These are phyloP conservation scores for Urophycis tenuis DNA, from an alignment of 2,797 vertebrate species.

Conservation along the genomic window DNA sequence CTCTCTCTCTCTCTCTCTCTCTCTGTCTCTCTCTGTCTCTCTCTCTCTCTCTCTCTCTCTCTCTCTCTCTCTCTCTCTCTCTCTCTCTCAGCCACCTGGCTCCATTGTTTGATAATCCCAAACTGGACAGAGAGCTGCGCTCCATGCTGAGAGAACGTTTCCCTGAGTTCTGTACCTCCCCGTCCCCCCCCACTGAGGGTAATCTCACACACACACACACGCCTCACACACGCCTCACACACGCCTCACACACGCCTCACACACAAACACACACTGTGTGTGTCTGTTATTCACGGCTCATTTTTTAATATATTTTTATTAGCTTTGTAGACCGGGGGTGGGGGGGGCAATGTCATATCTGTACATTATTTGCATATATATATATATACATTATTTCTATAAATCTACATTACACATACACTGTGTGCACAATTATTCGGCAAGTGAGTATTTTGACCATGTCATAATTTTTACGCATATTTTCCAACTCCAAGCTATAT, in stretches of 20 bases:
- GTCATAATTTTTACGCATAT: too few relatives aligned
- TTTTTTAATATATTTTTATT: too few relatives aligned
- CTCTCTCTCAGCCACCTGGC: constrained; percentile 79
- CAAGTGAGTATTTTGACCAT: too few relatives aligned
- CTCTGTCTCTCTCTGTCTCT: background rate
- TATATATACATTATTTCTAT: too few relatives aligned
- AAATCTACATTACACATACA: too few relatives aligned
- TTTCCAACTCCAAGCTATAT: too few relatives aligned
- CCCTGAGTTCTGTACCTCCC: constrained; percentile 92
- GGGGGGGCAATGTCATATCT: too few relatives aligned
- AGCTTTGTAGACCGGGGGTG: too few relatives aligned
- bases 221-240: background rate
- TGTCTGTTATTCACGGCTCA: too few relatives aligned
- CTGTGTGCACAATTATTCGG: too few relatives aligned
- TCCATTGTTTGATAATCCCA: constrained; percentile 96
- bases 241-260: background rate
- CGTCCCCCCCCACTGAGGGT: constrained; percentile 91
- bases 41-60: background rate
- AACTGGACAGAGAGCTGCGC: constrained; percentile 90
- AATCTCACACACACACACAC: constrained; percentile 7
- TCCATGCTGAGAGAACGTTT: constrained; percentile 95
- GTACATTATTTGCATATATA: too few relatives aligned
- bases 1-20: too few relatives aligned
- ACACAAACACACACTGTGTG: background rate
- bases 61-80: background rate